Evolutionary conservation across 2,113 vertebrate species (phyloP), one percentile per base, ranked within the genome.

Genomic region (Nothobranchius furzeri): DNA sequence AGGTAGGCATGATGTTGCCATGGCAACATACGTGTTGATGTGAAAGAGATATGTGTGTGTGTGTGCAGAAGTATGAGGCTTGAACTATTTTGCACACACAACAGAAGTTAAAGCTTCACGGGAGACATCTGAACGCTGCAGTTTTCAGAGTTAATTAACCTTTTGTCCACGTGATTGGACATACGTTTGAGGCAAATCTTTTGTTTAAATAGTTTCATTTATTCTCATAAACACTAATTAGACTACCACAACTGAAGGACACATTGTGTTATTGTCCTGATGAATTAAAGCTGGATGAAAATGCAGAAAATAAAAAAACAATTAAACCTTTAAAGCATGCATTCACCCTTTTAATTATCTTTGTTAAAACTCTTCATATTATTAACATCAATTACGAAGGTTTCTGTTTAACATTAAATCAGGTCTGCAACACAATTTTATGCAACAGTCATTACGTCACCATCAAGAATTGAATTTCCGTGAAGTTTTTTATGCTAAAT

Each of bases 1-100:
- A 79, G 63, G 70, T 72, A 81, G 63, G 70, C 82, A 80, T 85
- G 69, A 68, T 49, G 84, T 85, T 87, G 85, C 90, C 83, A 90
- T 90, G 78, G 87, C 64, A 88, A 89, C 88, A 58, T 51, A 24
- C 68, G 78, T 83, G 78, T 50, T n/a, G 12, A 35, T 43, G 66
- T 40, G 45, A 67, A 48, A 55, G 53, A 3, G 4, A 59, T 3
- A 2, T 56, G 4, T 85, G 81, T 68, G 78, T 55, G 51, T 36
- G 66, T 48, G 42, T 51, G 43, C 52, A 64, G 15, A 17, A 55
- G 79, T 57, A 60, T 42, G 57, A 25, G 49, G 42, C 20, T 14
- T 78, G 56, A 73, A 67, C 60, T 59, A 65, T 73, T 69, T 70
- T 64, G 60, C 51, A 51, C 74, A 80, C 50, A 64, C 20, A 17